Conservation (phyloP, 1,140 invertebrate genomes). For the Caenorhabditis inopinata region DNA sequence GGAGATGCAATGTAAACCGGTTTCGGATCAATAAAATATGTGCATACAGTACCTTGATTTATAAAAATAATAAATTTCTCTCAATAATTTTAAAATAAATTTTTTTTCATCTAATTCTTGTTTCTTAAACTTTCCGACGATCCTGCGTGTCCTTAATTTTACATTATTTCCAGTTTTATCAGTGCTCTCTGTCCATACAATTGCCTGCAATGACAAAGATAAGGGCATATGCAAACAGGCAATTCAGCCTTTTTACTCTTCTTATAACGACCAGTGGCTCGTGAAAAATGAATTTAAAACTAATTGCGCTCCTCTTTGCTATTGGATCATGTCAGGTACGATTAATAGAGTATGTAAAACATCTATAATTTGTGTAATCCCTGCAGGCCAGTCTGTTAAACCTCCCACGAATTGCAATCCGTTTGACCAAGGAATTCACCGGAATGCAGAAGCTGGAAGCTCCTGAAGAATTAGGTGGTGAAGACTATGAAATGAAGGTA, state of each 20-base stretch:
- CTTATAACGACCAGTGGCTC: neutral
- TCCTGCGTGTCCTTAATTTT: neutral
- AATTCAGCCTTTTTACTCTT: neutral
- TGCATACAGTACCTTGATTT: too few species aligned
- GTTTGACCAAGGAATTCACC: neutral
- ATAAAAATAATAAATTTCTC: too few species aligned
- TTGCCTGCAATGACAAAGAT: slow-evolving; percentile 16
- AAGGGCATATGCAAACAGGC: neutral
- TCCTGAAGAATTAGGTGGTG: neutral
- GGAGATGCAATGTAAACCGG: too few species aligned
- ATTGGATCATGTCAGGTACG: slow-evolving; percentile 21
- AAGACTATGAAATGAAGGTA: slow-evolving; percentile 1
- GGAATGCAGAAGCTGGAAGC: neutral
- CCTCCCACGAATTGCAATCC: neutral
- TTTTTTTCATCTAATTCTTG: too few species aligned
- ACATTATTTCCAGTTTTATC: neutral
- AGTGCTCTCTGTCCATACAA: too few species aligned
- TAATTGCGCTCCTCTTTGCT: neutral
- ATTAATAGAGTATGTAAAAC: too few species aligned
- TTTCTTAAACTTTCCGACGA: neutral
- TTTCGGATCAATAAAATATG: too few species aligned
- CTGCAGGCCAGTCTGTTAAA: neutral
- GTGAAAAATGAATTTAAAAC: slow-evolving; percentile 3
- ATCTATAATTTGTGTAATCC: neutral
- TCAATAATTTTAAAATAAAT: too few species aligned